Evolutionary conservation across 2,888 invertebrate genomes (phyloP).

Genomic region (Pollenia griseotomentosa): DNA sequence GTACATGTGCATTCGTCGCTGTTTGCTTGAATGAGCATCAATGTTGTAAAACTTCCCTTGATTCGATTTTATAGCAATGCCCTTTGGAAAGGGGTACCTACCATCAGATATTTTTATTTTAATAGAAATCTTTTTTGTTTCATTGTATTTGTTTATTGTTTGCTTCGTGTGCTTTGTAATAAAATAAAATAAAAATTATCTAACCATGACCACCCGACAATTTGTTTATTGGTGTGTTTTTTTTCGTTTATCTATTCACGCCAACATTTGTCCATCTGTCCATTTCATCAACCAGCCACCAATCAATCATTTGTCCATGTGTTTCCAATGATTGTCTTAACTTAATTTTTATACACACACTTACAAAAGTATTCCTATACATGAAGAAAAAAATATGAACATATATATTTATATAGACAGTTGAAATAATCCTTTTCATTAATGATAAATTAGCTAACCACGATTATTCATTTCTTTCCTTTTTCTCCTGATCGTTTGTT

Average conservation of each 20-base stretch:
- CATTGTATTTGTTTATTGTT: neutral
- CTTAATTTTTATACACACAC: too few relatives aligned
- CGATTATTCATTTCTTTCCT: neutral
- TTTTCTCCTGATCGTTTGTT: neutral
- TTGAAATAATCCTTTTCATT: constrained; percentile 51
- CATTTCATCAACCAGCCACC: neutral
- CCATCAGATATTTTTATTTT: neutral
- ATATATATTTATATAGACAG: neutral
- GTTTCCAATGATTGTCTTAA: constrained; percentile 8
- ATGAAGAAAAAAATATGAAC: neutral
- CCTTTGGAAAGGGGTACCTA: neutral
- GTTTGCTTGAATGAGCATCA: too few relatives aligned
- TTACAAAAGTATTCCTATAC: too few relatives aligned
- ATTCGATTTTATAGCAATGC: neutral
- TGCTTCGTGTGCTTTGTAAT: neutral
- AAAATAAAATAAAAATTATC: constrained; percentile 30
- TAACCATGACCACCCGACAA: neutral
- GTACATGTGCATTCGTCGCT: too few relatives aligned
- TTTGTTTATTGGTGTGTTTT: constrained; percentile 24
- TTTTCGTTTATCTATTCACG: neutral
- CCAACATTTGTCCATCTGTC: neutral
- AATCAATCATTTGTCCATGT: constrained; percentile 21
- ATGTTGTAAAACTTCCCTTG: too few relatives aligned
- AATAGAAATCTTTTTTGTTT: neutral
- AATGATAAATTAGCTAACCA: constrained; percentile 51